These are phyloP conservation scores for Pecten maximus DNA, from an alignment of 2,888 invertebrate species.

Conservation along the genomic window DNA sequence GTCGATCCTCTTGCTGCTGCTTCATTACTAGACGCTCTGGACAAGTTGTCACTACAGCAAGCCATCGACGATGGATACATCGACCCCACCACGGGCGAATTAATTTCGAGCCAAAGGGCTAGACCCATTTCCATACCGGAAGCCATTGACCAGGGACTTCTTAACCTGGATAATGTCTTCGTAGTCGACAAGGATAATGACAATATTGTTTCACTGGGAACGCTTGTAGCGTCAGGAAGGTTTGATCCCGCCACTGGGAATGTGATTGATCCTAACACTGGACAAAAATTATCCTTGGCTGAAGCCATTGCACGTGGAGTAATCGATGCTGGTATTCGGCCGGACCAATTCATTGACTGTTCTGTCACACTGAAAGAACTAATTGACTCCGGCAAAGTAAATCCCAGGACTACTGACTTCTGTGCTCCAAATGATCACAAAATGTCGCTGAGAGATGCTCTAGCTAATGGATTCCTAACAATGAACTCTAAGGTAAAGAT, in stretches of 20 bases:
- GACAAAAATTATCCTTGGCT: constrained; percentile 85
- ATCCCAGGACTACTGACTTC: constrained; percentile 73
- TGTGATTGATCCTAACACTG: constrained; percentile 87
- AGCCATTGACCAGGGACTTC: constrained; percentile 87
- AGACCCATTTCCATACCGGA: constrained; percentile 87
- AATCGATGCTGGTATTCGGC: constrained; percentile 73
- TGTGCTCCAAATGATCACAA: constrained; percentile 84
- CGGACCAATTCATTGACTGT: constrained; percentile 74
- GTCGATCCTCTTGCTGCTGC: constrained; percentile 71
- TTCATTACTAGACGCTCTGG: constrained; percentile 76
- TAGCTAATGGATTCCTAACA: constrained; percentile 88
- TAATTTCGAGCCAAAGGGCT: constrained; percentile 80
- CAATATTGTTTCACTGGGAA: constrained; percentile 74
- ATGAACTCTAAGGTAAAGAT: constrained; percentile 87
- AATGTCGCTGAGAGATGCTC: constrained; percentile 85
- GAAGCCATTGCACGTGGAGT: constrained; percentile 92
- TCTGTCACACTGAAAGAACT: constrained; percentile 74
- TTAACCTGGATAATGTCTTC: constrained; percentile 76
- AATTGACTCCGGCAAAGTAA: constrained; percentile 75
- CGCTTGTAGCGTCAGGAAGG: constrained; percentile 75
- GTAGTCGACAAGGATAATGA: constrained; percentile 77
- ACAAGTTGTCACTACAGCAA: constrained; percentile 80
- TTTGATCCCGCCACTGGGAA: constrained; percentile 86
- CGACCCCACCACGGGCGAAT: constrained; percentile 82
- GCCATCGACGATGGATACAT: constrained; percentile 80